Base-by-base conservation (phyloP, 2,888 invertebrate species). In the Lomographa bimaculata region DNA sequence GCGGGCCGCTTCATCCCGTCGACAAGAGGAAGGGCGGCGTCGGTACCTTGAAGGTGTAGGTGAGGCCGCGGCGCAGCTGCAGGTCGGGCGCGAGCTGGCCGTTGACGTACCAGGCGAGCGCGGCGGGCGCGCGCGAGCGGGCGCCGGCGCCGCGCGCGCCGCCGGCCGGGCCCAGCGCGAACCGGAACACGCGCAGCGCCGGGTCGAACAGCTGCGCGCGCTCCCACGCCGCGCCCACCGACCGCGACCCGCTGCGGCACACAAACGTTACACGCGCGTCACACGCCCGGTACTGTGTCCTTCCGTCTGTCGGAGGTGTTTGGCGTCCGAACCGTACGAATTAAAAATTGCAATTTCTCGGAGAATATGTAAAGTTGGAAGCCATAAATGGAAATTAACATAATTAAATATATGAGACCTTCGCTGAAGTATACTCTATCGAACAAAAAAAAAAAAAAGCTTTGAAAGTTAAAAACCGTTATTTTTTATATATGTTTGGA, bases 51-150 rank as follows among this genome's bases (percentile, higher is more conserved):
- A 98, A 96, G 6, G 91, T 93, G 85, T 98, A 98, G 0, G 93
- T 94, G 37, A 96, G 89, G 0, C 97, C 97, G 34, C 98, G 87
- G 44, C 96, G 91, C 57, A 98, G 86, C 91, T 95, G 97, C 46
- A 98, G 83, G 76, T 97, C 97, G 0, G 97, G 97, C 29, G 94
- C 93, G 59, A 98, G 87, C 64, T 93, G 92, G 0, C 98, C 98
- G 79, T 98, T 97, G 46, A 98, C 95, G 81, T 97, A 98, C 97
- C 97, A 98, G 5, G 96, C 94, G 23, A 95, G 84, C 93, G 94
- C 56, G 92, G 94, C 18, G 92, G 92, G 12, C 92, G 91, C 47
- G 94, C 28, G 92, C 89, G 45, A 36, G 33, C 30, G 21, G 42
- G 10, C 38, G 51, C 70, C 9, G 93, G 95, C 95, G 6, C 96